A percentile compares a stretch with the other conserved stretches of the same genome.
Conservation (phyloP, 1,140 invertebrate species). For the Aphelenchoides avenae region DNA sequence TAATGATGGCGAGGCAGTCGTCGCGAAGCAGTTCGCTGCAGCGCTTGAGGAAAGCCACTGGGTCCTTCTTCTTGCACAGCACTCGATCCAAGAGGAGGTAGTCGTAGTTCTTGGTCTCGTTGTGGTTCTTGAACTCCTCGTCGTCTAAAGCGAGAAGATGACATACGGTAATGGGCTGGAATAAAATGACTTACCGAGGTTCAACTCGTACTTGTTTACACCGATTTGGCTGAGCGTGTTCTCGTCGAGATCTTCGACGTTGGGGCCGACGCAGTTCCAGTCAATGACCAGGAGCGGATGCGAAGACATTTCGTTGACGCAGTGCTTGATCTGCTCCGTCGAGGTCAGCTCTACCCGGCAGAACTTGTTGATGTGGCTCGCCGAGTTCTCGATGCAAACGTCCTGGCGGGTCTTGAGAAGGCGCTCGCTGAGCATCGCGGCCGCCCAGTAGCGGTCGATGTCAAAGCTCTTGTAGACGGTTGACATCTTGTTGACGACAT, state of each 20-base stretch:
- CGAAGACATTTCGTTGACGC: constrained; percentile 52
- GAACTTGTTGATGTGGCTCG: constrained; percentile 66
- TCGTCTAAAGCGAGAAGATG: neutral
- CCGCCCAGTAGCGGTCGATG: constrained; percentile 53
- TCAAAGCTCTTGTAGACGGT: constrained; percentile 49
- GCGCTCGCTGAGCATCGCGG: constrained; percentile 44
- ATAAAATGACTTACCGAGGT: constrained; percentile 14
- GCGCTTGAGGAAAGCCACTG: constrained; percentile 55
- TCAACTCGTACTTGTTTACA: constrained; percentile 57
- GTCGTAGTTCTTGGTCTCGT: constrained; percentile 55
- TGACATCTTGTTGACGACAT: constrained; percentile 35
- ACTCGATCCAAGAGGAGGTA: constrained; percentile 49
- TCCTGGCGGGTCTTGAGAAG: constrained; percentile 61
- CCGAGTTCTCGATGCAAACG: constrained; percentile 74
- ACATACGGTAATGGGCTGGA: no score
- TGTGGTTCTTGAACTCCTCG: constrained; percentile 30
- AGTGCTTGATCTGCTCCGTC: constrained; percentile 49
- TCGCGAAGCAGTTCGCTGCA: constrained; percentile 67
- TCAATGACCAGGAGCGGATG: constrained; percentile 61
- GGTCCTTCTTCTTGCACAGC: constrained; percentile 59
- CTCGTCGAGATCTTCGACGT: constrained; percentile 51
- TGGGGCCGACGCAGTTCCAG: constrained; percentile 59
- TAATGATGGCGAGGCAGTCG: constrained; percentile 70
- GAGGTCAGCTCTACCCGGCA: constrained; percentile 71
- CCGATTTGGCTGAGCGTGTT: constrained; percentile 53